Evolutionary conservation across 2,888 invertebrate species (phyloP).

Genomic region (Lypha dubia): DNA sequence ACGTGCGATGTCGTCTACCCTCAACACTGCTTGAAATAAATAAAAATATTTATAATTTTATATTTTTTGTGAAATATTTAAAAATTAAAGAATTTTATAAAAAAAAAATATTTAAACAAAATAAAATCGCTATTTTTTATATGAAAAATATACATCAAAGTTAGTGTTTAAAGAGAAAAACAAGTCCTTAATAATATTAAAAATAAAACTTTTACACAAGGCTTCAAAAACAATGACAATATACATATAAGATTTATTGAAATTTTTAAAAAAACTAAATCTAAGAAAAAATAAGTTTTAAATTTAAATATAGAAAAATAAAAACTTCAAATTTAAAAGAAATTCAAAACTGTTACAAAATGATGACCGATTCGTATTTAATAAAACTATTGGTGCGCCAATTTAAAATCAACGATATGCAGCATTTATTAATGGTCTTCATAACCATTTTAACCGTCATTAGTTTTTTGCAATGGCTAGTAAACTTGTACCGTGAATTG

Average conservation of each 20-base stretch:
- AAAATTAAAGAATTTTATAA: slow-evolving; percentile 51
- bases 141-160: not conserved
- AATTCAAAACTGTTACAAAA: slow-evolving; percentile 70
- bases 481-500: slow-evolving; percentile 80
- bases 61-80: slow-evolving; percentile 45
- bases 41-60: slow-evolving; percentile 59
- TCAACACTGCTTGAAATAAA: slow-evolving; percentile 72
- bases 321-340: slow-evolving; percentile 8
- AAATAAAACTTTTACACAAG: slow-evolving; percentile 14
- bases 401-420: slow-evolving; percentile 79
- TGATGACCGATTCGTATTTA: slow-evolving; percentile 80
- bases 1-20: slow-evolving; percentile 82
- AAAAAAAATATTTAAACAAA: slow-evolving; percentile 9
- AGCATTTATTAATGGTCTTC: slow-evolving; percentile 81
- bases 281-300: not conserved
- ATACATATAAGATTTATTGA: slow-evolving; percentile 33
- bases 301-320: slow-evolving; percentile 3
- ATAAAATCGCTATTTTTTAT: slow-evolving; percentile 11
- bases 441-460: slow-evolving; percentile 79
- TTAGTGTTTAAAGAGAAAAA: not conserved
- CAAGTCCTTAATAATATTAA: slow-evolving; percentile 5
- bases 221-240: slow-evolving; percentile 53
- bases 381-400: slow-evolving; percentile 80
- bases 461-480: slow-evolving; percentile 82
- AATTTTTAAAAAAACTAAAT: not conserved